Base-by-base conservation (phyloP, 2,797 vertebrate species). In the Meda fulgida region DNA sequence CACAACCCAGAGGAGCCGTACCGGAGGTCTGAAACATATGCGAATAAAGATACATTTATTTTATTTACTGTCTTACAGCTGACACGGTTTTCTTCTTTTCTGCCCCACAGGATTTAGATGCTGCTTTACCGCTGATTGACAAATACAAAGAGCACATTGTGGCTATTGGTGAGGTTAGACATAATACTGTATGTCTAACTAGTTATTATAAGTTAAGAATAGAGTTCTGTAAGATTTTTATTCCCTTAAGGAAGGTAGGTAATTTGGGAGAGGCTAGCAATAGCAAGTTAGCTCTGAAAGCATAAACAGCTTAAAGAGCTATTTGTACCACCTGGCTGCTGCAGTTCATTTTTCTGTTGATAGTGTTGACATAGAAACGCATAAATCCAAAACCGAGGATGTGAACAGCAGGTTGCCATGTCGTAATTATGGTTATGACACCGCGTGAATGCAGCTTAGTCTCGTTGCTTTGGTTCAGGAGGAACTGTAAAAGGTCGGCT, bases 81-180 rank as follows among this genome's bases (percentile, higher is more conserved):
- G 5, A 78, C 69, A 78, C 36, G 5, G 23, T 83, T 72, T 66
- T 13, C 3, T 51, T 71, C 4, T 43, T 79, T 63, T 87, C 5
- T 78, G 4, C 7, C 67, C 55, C 69, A 0, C 90, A 99, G 98
- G 98, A 99, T 93, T 90, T 99, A 78, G 96, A 98, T 88, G 93
- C 92, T 86, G 98, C 97, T 1, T 86, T 99, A n/a, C 97, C 97
- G 0, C 84, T 98, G 82, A 97, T 99, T 83, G 96, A 99, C 82
- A 94, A 93, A 85, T 97, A 98, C 92, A 97, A 96, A 93, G 96
- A 99, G 43, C 94, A 88, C 1, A 89, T 99, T 88, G 93, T 98
- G 88, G 98, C 97, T n/a, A 94, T 99, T 1, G 98, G 97, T 75
- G 98, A 99, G 96, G 98, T 99, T 93, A 93, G 80, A 40, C 40